Evolutionary conservation across 2,888 invertebrate species (phyloP), one percentile per base, ranked within the genome.

Genomic region (Drosophila acutilabella): DNA sequence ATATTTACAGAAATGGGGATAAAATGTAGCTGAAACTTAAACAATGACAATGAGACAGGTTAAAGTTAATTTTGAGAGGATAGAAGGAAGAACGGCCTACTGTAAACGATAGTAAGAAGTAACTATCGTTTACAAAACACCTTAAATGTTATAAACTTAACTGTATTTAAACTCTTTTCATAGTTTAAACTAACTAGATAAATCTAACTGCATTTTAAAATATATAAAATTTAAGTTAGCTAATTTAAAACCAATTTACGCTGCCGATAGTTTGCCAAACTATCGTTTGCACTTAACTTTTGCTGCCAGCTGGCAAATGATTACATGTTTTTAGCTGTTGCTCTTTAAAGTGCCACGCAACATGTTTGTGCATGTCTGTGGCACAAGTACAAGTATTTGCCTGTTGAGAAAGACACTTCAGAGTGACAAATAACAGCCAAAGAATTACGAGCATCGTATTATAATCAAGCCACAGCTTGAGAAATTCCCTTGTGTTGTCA

Each of bases 391-490:
- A 44, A 36, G 44, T 56, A 56, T 56, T 60, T 48, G 58, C 18
- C 33, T 38, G 23, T n/a, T 42, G 40, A 65, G 30, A 62, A 54
- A 26, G 30, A 14, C 72, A 42, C 72, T 64, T n/a, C 11, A 8
- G 56, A 20, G 38, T 64, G 73, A 53, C 78, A 72, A 67, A 74
- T 59, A 57, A 51, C 64, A 60, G 45, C 36, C 23, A 50, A 70
- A 64, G 58, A 60, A 74, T 45, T 53, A 47, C 38, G 47, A 64
- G 75, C 45, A 64, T 56, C 69, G 56, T 44, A 78, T 61, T 73
- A 73, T 75, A 73, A 75, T 75, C 75, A 78, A 61, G 75, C 68
- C 58, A 20, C 60, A 73, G 54, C 58, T 75, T 59, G 75, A 77
- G 75, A 53, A 54, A 64, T 72, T 61, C 56, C 33, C 57, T 40